Evolutionary conservation across 1,140 invertebrate species (phyloP).

Genomic region (Phymastichus coffea): DNA sequence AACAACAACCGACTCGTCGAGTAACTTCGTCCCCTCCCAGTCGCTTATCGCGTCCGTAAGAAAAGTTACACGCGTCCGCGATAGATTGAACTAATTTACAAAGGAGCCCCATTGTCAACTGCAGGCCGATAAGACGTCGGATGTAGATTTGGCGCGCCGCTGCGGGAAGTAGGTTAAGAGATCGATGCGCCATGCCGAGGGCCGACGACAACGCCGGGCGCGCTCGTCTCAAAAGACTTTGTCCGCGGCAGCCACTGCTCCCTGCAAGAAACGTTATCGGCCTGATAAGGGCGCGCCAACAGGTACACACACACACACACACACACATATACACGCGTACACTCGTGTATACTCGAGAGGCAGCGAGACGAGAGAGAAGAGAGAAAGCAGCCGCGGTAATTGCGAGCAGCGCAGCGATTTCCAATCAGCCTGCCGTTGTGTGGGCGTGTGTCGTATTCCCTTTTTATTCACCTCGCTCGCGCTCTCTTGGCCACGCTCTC

Average conservation of each 20-base stretch:
- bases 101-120: neutral
- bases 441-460: too few species aligned
- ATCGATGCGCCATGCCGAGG: slow-evolving; percentile 10
- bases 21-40: too few species aligned
- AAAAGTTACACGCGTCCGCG: neutral
- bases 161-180: slow-evolving; percentile 17
- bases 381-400: slow-evolving; percentile 9
- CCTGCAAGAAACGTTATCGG: neutral
- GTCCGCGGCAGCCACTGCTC: neutral
- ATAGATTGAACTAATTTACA: slow-evolving; percentile 9
- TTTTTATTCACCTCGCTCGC: too few species aligned
- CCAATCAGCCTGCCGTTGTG: too few species aligned
- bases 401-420: neutral
- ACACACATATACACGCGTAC: neutral
- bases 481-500: too few species aligned
- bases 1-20: too few species aligned
- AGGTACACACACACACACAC: neutral
- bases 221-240: neutral
- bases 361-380: neutral
- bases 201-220: neutral
- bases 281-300: neutral
- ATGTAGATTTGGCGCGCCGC: slow-evolving; percentile 8
- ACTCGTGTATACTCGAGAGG: too few species aligned
- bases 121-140: slow-evolving; percentile 1
- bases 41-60: too few species aligned